Percentiles rank a stretch among this genome's conserved stretches.
phyloP scores from a whole-genome alignment of 1,140 invertebrate species.

The Microplitis mediator region DNA sequence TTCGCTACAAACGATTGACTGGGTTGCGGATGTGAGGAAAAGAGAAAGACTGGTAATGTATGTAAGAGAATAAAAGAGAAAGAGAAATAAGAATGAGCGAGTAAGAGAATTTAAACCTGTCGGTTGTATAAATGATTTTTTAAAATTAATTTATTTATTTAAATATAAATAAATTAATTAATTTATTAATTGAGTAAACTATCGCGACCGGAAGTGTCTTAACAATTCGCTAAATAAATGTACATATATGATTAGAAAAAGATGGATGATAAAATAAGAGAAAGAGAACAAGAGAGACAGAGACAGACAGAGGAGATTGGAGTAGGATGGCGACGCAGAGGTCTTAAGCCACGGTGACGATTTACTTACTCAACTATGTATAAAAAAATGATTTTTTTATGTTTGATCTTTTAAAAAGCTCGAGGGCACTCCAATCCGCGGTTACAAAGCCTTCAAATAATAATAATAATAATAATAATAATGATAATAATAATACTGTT shows the following conservation, averaged over 20 bases:
- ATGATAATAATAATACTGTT: background rate
- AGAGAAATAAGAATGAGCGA: background rate
- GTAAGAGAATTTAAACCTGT: background rate
- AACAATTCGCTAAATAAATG: background rate
- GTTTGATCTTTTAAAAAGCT: background rate
- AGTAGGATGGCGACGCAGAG: constrained; percentile 32
- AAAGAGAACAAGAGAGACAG: constrained; percentile 7
- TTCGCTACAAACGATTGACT: background rate
- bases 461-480: background rate
- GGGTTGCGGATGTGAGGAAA: background rate
- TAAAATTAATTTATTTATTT: too few relatives aligned
- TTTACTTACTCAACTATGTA: constrained; percentile 36
- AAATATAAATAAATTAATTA: too few relatives aligned
- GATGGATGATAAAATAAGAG: background rate
- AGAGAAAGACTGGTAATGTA: background rate
- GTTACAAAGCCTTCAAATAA: background rate
- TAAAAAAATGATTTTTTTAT: background rate
- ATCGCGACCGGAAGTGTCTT: background rate
- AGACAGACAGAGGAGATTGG: constrained; percentile 23
- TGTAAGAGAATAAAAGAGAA: background rate
- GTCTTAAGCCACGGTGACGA: constrained; percentile 33
- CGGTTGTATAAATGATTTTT: too few relatives aligned
- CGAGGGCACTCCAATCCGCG: background rate
- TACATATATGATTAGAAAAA: constrained; percentile 7
- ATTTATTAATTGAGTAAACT: too few relatives aligned